A percentile compares a stretch with the other conserved stretches of the same genome.
phyloP scores from a whole-genome alignment of 2,797 vertebrate species.

The Sebastolobus alascanus region DNA sequence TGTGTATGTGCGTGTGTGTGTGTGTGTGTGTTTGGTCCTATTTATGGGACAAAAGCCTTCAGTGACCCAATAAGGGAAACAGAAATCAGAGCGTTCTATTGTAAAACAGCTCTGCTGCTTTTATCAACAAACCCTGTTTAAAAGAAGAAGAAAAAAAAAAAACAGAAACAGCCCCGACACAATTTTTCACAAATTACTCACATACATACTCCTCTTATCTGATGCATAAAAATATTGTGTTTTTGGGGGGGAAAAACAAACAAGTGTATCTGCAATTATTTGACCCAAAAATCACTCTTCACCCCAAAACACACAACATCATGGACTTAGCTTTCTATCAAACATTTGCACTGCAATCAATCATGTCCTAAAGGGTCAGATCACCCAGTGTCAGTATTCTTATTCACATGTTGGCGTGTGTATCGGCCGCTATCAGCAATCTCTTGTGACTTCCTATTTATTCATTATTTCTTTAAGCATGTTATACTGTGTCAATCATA shows the following conservation, averaged over 20 bases:
- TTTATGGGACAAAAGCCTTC: constrained; percentile 76
- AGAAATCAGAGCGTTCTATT: constrained; percentile 61
- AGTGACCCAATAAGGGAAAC: constrained; percentile 76
- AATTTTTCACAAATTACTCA: constrained; percentile 10
- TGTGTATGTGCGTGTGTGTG: not conserved
- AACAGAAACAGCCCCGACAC: constrained; percentile 11
- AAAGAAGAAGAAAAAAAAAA: not conserved
- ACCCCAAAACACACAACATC: not conserved
- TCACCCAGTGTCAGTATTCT: too few relatives aligned
- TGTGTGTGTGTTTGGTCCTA: constrained; percentile 41
- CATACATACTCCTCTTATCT: constrained; percentile 16
- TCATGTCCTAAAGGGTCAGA: not conserved
- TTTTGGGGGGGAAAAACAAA: not conserved
- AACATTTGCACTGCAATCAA: not conserved
- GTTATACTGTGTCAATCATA: too few relatives aligned
- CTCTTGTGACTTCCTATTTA: too few relatives aligned
- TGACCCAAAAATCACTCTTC: not conserved
- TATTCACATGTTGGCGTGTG: too few relatives aligned
- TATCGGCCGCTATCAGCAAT: too few relatives aligned
- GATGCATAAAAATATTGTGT: not conserved
- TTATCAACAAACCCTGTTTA: constrained; percentile 46
- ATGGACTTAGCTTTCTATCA: not conserved
- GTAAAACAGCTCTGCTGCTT: constrained; percentile 54
- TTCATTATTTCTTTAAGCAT: too few relatives aligned
- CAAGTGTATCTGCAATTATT: not conserved